These are phyloP conservation scores for Cryptotermes secundus DNA, from an alignment of 1,140 invertebrate genomes.

Conservation along the genomic window DNA sequence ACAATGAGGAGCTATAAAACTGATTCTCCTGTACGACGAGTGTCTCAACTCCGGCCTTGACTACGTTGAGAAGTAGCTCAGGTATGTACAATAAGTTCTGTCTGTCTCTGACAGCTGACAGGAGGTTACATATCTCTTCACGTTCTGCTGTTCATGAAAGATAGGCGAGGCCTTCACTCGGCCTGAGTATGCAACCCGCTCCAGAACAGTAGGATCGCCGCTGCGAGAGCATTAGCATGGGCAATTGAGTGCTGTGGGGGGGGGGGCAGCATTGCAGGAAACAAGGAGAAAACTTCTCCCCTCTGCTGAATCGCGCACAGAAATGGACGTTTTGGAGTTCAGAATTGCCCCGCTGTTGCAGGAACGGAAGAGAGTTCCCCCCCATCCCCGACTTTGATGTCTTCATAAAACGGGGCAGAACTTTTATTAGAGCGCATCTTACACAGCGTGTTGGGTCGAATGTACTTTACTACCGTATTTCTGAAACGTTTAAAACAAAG, in stretches of 20 bases:
- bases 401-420: not conserved
- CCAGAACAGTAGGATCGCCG: not conserved
- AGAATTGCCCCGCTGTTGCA: not conserved
- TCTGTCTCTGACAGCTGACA: too few relatives aligned
- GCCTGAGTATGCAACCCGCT: too few relatives aligned
- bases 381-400: conserved; percentile 4
- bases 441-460: not conserved
- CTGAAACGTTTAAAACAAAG: too few relatives aligned
- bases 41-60: too few relatives aligned
- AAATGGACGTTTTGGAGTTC: not conserved
- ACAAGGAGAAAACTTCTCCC: not conserved
- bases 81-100: too few relatives aligned
- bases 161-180: too few relatives aligned
- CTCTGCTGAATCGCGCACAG: not conserved
- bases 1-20: too few relatives aligned
- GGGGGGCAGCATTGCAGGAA: not conserved
- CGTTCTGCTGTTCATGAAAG: too few relatives aligned
- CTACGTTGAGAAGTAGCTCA: too few relatives aligned
- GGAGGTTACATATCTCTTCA: too few relatives aligned
- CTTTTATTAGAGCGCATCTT: not conserved
- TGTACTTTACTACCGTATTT: too few relatives aligned
- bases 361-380: not conserved
- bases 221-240: not conserved
- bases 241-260: not conserved
- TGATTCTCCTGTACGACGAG: too few relatives aligned